Evolutionary conservation across 2,113 vertebrate species (phyloP).

Genomic region (Pluvianellus socialis): DNA sequence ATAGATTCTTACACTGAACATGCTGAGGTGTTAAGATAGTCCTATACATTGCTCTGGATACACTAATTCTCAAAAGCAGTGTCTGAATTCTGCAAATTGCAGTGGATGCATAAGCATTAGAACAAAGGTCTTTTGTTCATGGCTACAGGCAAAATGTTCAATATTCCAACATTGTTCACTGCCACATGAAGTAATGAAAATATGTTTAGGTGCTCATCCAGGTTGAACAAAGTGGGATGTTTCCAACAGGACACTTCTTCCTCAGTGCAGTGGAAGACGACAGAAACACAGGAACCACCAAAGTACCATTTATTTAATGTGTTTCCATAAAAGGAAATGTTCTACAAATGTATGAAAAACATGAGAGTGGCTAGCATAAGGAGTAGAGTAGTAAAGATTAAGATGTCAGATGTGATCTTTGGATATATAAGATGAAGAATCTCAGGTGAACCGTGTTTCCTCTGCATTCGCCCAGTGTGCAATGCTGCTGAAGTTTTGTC

Average conservation of each 20-base stretch:
- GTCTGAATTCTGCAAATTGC: background rate
- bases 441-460: background rate
- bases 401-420: background rate
- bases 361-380: background rate
- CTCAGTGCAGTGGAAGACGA: background rate
- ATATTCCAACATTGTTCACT: background rate
- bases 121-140: background rate
- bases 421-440: background rate
- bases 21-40: background rate
- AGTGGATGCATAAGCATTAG: background rate
- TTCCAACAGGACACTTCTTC: background rate
- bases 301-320: background rate
- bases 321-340: background rate
- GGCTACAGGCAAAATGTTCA: background rate
- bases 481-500: background rate
- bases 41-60: background rate
- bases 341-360: background rate
- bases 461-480: background rate
- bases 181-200: background rate
- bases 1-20: background rate
- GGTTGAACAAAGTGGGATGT: background rate
- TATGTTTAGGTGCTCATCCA: background rate
- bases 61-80: background rate
- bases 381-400: background rate
- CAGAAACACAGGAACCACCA: background rate